These are phyloP conservation scores for Trachemys scripta DNA, from an alignment of 2,113 vertebrate species.

Conservation along the genomic window DNA sequence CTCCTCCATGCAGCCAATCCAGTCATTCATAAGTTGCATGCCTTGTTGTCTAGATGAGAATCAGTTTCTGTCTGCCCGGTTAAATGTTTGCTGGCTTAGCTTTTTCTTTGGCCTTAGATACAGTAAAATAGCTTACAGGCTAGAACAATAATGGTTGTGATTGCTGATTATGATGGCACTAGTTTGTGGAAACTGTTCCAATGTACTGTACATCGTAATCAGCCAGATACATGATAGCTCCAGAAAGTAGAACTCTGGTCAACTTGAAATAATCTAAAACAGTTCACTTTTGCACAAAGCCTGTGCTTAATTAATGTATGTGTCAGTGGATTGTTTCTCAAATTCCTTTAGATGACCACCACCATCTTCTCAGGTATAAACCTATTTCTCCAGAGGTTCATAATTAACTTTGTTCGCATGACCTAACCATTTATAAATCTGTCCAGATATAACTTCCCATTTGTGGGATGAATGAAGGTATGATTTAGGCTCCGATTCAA, in stretches of 20 bases:
- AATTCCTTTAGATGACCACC: background rate
- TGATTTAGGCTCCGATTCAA: background rate
- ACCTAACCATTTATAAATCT: background rate
- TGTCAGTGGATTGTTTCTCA: background rate
- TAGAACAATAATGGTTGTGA: constrained; percentile 15
- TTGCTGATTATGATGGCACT: constrained; percentile 25
- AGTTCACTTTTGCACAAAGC: background rate
- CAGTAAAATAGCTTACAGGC: background rate
- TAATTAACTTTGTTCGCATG: background rate
- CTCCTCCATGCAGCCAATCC: background rate
- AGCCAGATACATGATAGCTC: background rate
- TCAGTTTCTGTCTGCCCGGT: background rate
- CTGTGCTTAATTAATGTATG: background rate
- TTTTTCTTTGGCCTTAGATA: constrained; percentile 20
- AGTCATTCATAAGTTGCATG: background rate
- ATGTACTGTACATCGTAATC: constrained; percentile 19
- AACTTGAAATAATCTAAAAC: constrained; percentile 1
- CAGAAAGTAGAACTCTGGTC: constrained; percentile 2
- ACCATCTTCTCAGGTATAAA: background rate
- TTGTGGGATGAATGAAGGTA: background rate
- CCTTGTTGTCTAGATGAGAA: background rate
- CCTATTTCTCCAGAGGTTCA: background rate
- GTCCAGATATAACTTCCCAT: background rate
- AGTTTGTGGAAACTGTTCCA: constrained; percentile 18
- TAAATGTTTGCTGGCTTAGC: background rate